Base-by-base conservation (phyloP, 2,113 vertebrate genomes). In the Desmodus rotundus region DNA sequence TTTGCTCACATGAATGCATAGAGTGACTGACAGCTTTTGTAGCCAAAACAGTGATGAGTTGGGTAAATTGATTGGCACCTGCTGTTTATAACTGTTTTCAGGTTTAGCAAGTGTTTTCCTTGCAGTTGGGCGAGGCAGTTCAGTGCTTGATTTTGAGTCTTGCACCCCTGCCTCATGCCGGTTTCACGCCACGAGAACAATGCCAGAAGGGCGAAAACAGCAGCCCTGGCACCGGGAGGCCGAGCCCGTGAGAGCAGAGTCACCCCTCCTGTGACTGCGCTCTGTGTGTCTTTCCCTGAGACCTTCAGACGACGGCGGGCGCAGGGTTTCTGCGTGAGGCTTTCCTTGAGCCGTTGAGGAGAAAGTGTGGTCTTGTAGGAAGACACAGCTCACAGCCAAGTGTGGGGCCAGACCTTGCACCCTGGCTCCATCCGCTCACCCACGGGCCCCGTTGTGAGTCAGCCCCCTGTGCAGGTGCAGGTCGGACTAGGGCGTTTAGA, bases 161-260 rank as follows among this genome's bases (percentile, higher is more conserved):
- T 22, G 41, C 16, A 5, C 2, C 1, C 41, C 77, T 26, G 2
- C 31, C 28, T 52, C 4, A 9, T 3, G 16, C n/a, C 17, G 0
- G 22, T 61, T 43, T 61, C 77, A 15, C 20, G 4, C 67, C 12
- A 5, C 13, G 16, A 10, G 8, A 38, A 68, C 31, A 10, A 0
- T 4, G 12, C 33, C 28, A 9, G 24, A 63, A 20, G 31, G 31
- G 47, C 2, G 13, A 5, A 38, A 31, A 38, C 54, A 12, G n/a
- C 7, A 14, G 45, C 52, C 28, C 54, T 14, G 12, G 31, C 36
- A 2, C 0, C 5, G 68, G 15, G 47, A 45, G 1, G 0, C 31
- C 13, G 17, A 43, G 70, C 56, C 58, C 31, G 12, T 2, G 54
- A 20, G 3, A 26, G 13, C 17, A 19, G 72, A 38, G 61, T 43